These are phyloP conservation scores for Halcyon chelicuti DNA, from an alignment of 2,797 vertebrate genomes.

Conservation along the genomic window DNA sequence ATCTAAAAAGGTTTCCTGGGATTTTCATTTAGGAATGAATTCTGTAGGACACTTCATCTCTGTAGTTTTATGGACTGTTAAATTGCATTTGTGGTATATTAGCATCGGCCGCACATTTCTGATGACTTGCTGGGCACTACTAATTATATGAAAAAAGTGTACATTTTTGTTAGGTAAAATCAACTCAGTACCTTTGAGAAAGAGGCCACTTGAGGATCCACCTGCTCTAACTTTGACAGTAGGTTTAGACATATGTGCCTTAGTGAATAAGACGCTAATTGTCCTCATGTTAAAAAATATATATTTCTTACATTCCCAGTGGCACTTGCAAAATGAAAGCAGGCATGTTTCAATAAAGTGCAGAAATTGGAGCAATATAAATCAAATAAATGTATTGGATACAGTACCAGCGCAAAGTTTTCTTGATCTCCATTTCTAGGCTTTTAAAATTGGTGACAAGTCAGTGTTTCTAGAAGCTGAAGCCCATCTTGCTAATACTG, in stretches of 20 bases:
- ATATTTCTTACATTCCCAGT: background rate
- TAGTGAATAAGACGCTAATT: background rate
- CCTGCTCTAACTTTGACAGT: background rate
- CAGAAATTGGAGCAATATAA: background rate
- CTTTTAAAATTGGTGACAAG: background rate
- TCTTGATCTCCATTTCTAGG: background rate
- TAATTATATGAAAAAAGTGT: background rate
- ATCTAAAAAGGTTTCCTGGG: background rate
- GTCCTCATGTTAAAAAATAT: background rate
- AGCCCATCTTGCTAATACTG: background rate
- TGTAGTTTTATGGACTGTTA: constrained; percentile 13
- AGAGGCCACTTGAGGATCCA: background rate
- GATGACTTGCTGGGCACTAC: background rate
- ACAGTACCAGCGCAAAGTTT: background rate
- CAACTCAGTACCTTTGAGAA: background rate
- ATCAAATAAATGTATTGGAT: background rate
- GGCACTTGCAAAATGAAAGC: background rate
- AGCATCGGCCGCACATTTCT: background rate
- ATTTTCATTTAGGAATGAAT: constrained; percentile 28
- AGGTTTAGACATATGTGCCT: background rate
- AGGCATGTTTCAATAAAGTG: background rate
- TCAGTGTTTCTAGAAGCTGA: background rate
- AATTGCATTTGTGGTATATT: background rate
- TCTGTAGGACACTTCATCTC: background rate
- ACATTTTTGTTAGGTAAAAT: background rate